A percentile compares a stretch with the other conserved stretches of the same genome.
These are phyloP conservation scores for Saccostrea glomerata DNA, from an alignment of 1,140 invertebrate species.

Conservation along the genomic window DNA sequence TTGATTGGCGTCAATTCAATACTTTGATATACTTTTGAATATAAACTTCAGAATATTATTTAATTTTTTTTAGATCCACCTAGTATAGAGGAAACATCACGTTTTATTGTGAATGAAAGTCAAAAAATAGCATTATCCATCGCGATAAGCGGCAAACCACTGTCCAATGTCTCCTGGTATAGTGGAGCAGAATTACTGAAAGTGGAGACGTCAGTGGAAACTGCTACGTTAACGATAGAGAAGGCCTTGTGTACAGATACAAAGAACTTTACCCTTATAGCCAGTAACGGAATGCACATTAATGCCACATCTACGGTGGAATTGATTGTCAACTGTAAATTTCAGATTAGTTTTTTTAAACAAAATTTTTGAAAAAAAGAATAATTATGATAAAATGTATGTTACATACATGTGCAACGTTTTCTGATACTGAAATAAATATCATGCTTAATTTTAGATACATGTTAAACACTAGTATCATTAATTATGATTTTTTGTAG, in stretches of 20 bases:
- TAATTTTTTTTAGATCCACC: not conserved
- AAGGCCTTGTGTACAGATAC: not conserved
- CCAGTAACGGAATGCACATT: not conserved
- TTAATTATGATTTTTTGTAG: too few species aligned
- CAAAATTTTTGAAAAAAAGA: too few species aligned
- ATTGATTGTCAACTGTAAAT: conserved; percentile 5
- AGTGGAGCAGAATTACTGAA: not conserved
- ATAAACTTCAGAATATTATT: too few species aligned
- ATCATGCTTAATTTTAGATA: too few species aligned
- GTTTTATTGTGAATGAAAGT: not conserved
- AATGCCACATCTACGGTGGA: not conserved
- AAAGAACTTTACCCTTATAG: conserved; percentile 15
- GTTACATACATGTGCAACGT: too few species aligned
- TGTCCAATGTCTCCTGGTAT: conserved; percentile 2
- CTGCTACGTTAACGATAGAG: not conserved
- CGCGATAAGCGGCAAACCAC: not conserved
- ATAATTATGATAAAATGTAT: too few species aligned
- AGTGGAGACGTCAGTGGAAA: not conserved
- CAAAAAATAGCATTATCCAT: not conserved
- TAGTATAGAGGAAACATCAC: not conserved
- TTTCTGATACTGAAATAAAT: too few species aligned
- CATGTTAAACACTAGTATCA: too few species aligned
- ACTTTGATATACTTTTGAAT: too few species aligned
- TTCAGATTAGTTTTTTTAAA: not conserved
- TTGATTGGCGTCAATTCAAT: too few species aligned